A percentile compares a stretch with the other conserved stretches of the same genome.
Evolutionary conservation across 2,113 vertebrate genomes (phyloP).

Genomic region (Brachypodius melanocephalos): DNA sequence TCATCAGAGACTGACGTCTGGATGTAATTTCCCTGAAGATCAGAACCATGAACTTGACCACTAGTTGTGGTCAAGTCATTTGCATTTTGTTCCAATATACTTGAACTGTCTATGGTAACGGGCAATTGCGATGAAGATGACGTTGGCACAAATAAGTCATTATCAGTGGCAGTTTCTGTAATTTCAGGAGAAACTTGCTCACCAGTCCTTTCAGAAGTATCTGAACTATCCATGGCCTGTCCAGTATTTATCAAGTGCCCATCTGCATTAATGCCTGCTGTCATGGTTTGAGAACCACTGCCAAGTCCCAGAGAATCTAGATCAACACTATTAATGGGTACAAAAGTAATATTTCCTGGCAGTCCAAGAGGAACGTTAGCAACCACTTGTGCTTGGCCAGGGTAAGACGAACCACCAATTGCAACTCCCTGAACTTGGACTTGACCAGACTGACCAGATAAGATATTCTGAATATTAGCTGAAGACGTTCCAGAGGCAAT

Average conservation of each 20-base stretch:
- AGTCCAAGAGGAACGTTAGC: constrained; percentile 95
- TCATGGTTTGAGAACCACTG: constrained; percentile 94
- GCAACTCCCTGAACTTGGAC: constrained; percentile 95
- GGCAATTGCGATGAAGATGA: constrained; percentile 90
- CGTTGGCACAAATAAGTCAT: constrained; percentile 96
- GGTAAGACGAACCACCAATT: constrained; percentile 90
- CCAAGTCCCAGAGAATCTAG: constrained; percentile 96
- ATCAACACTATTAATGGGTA: constrained; percentile 98
- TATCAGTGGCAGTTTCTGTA: constrained; percentile 85
- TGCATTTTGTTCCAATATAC: constrained; percentile 88
- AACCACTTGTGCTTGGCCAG: constrained; percentile 95
- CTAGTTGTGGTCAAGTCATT: constrained; percentile 79
- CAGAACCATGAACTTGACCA: constrained; percentile 84
- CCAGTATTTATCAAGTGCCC: constrained; percentile 92
- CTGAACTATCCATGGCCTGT: constrained; percentile 86
- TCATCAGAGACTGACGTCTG: constrained; percentile 85
- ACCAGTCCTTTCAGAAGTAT: constrained; percentile 87
- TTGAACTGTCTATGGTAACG: constrained; percentile 85
- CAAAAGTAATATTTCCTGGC: constrained; percentile 98
- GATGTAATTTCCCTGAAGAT: constrained; percentile 90
- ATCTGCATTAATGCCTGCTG: constrained; percentile 93
- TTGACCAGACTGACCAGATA: constrained; percentile 89
- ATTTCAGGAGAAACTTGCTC: constrained; percentile 89
- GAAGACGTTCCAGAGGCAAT: constrained; percentile 84
- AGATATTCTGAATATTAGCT: constrained; percentile 91